These are phyloP conservation scores for Fabriciana adippe DNA, from an alignment of 2,888 invertebrate genomes.

Conservation along the genomic window DNA sequence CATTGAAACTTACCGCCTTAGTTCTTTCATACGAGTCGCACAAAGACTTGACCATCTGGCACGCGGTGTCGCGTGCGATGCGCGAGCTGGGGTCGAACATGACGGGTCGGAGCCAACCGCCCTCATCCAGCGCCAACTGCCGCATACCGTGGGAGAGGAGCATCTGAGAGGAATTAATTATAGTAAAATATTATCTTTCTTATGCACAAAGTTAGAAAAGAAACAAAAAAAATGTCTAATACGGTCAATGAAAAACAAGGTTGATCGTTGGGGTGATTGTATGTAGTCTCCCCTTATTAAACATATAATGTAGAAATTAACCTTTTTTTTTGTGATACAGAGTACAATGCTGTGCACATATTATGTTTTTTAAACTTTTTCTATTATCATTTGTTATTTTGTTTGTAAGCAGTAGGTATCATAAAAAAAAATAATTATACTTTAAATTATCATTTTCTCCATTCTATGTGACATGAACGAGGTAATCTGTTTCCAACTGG, in stretches of 20 bases:
- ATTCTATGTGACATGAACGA: too few species aligned
- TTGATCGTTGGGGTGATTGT: too few species aligned
- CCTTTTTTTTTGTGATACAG: too few species aligned
- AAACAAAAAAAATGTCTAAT: not conserved
- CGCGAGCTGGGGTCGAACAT: conserved; percentile 96
- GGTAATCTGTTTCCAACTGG: too few species aligned
- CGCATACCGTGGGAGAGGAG: conserved; percentile 79
- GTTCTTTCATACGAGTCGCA: conserved; percentile 83
- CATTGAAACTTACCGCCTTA: conserved; percentile 64
- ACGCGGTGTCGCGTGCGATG: conserved; percentile 93
- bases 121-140: conserved; percentile 84
- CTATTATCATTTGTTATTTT: too few species aligned
- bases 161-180: conserved; percentile 51
- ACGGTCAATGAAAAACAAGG: not conserved
- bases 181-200: not conserved
- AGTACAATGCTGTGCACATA: too few species aligned
- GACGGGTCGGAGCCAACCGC: conserved; percentile 94
- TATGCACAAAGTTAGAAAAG: not conserved
- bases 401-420: too few species aligned
- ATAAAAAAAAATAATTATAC: too few species aligned
- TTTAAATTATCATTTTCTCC: too few species aligned
- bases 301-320: too few species aligned
- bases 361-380: too few species aligned
- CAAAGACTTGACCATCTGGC: conserved; percentile 92
- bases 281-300: too few species aligned